Base-by-base conservation (phyloP, 92 coral and sea anemone genomes). In the Paragorgia papillata region DNA sequence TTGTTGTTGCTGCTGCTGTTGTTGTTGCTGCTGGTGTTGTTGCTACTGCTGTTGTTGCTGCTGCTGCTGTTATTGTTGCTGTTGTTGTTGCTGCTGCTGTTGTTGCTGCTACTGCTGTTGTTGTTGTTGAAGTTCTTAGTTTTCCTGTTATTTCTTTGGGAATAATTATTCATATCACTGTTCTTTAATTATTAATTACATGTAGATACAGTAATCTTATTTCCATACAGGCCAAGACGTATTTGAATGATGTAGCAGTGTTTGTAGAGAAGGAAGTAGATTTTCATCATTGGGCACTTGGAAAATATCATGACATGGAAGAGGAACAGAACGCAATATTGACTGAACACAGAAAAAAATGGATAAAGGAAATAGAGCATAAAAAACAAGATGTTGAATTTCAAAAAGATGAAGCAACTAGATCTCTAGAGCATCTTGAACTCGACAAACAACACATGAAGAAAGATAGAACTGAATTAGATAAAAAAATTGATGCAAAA, bases 371-470 rank as follows among this genome's bases (percentile, higher is more conserved):
- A 62, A 74, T 87, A 15, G 51, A 82, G 0, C 82, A 69, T 74
- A 96, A 90, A 24, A 90, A 84, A 79, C 92, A 88, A 49, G 69
- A 67, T 49, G 74, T 90, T 31, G 81, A 79, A 41, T n/a, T 85
- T 34, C 91, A 90, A 51, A 85, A 89, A 41, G 89, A 84, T 60
- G 75, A 90, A 59, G 41, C 90, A 25, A 89, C 90, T 44, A 84
- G 97, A 82, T 84, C 92, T 48, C 74, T 74, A 31, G 93, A 85
- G 4, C 97, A 93, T 66, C 71, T 93, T 56, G 54, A 79, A 40
- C 90, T 93, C 6, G 97, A 93, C 69, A 86, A 80, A 44, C 90
- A 90, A 43, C 97, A 93, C 73, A 56, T 86, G 73, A 84, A 83
- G 31, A 78, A 83, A 5, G 97, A 87, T 30, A 75, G 89, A 21